Conservation (phyloP, 2,113 vertebrate genomes). For the Felis chaus region DNA sequence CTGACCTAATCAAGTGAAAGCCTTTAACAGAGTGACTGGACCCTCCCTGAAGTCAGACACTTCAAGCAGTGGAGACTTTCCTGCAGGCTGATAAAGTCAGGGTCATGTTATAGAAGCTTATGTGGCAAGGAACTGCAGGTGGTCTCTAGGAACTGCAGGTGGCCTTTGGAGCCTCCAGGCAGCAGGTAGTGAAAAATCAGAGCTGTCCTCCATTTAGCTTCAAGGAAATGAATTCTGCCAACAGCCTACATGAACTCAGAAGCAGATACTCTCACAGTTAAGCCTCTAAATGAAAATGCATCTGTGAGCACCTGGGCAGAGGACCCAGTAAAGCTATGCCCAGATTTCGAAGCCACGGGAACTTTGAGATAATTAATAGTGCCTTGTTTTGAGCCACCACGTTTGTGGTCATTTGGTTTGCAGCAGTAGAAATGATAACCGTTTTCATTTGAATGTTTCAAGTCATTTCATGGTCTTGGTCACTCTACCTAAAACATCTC, state of each 20-base stretch:
- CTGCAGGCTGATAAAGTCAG: not conserved
- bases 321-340: not conserved
- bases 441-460: not conserved
- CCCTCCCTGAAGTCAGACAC: not conserved
- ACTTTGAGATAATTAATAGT: not conserved
- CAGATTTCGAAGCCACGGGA: not conserved
- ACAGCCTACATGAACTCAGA: not conserved
- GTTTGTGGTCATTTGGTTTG: not conserved
- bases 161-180: not conserved
- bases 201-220: not conserved
- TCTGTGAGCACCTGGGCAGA: not conserved
- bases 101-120: not conserved
- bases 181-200: not conserved
- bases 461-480: not conserved
- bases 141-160: not conserved
- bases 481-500: not conserved
- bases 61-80: not conserved
- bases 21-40: not conserved
- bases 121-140: not conserved
- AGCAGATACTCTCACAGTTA: not conserved
- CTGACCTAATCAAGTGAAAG: not conserved
- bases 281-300: not conserved
- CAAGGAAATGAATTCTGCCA: not conserved
- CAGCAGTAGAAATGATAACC: not conserved
- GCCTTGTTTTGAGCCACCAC: not conserved